Conservation (phyloP, 2,113 vertebrate species). For the Alces alces region DNA sequence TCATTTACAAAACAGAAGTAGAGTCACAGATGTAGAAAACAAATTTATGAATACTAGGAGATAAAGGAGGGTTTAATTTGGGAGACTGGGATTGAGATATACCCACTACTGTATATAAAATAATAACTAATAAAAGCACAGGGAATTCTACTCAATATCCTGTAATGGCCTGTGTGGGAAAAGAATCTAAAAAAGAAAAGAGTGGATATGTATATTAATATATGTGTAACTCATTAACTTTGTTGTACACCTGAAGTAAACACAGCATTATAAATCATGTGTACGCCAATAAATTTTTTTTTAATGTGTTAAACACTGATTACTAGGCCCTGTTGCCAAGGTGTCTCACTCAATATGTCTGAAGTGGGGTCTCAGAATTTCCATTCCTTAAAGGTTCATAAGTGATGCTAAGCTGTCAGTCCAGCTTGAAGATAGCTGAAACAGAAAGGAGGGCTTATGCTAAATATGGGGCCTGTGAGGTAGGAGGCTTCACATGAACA, state of each 20-base stretch:
- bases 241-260: neutral
- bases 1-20: neutral
- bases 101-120: neutral
- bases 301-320: neutral
- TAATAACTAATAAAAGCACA: neutral
- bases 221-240: neutral
- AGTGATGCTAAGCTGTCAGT: neutral
- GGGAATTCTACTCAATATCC: neutral
- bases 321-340: neutral
- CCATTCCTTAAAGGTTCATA: neutral
- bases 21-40: neutral
- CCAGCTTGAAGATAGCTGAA: neutral
- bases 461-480: neutral
- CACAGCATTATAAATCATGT: neutral
- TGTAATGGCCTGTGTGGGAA: neutral
- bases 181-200: neutral
- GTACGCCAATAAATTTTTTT: fast-evolving
- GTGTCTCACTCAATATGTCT: neutral
- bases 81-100: neutral
- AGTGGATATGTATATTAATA: neutral
- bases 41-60: neutral
- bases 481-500: neutral
- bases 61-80: neutral
- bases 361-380: neutral
- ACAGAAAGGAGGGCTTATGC: neutral